Evolutionary conservation across 2,113 vertebrate species (phyloP).

Genomic region (Beaufortia kweichowensis): DNA sequence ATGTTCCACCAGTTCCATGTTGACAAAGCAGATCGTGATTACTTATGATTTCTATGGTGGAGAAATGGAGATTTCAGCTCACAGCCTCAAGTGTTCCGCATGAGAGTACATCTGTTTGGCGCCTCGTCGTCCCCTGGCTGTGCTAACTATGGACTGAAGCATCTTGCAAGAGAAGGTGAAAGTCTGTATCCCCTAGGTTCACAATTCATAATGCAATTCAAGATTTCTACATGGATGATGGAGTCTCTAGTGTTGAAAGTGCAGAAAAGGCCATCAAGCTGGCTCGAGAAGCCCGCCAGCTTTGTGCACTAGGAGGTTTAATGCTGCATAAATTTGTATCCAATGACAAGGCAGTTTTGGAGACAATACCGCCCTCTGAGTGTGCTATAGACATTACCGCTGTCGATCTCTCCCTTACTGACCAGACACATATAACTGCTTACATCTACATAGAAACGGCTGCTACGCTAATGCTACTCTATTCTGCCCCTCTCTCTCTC

Average conservation of each 20-base stretch:
- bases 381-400: too few species aligned
- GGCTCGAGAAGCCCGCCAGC: not conserved
- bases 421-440: too few species aligned
- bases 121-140: not conserved
- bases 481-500: too few species aligned
- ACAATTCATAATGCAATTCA: not conserved
- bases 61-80: conserved; percentile 7
- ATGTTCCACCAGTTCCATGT: conserved; percentile 15
- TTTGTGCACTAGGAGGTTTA: conserved; percentile 11
- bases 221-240: conserved; percentile 32
- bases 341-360: too few species aligned
- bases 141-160: not conserved
- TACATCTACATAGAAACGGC: too few species aligned
- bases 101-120: conserved; percentile 29
- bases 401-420: too few species aligned
- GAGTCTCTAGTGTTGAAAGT: not conserved
- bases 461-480: too few species aligned
- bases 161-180: not conserved
- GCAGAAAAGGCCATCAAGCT: not conserved
- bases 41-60: conserved; percentile 38
- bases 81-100: too few species aligned
- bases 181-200: conserved; percentile 9
- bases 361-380: too few species aligned
- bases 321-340: too few species aligned
- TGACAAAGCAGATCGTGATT: not conserved